Conservation (phyloP, 2,113 vertebrate species). For the Agapornis roseicollis region DNA sequence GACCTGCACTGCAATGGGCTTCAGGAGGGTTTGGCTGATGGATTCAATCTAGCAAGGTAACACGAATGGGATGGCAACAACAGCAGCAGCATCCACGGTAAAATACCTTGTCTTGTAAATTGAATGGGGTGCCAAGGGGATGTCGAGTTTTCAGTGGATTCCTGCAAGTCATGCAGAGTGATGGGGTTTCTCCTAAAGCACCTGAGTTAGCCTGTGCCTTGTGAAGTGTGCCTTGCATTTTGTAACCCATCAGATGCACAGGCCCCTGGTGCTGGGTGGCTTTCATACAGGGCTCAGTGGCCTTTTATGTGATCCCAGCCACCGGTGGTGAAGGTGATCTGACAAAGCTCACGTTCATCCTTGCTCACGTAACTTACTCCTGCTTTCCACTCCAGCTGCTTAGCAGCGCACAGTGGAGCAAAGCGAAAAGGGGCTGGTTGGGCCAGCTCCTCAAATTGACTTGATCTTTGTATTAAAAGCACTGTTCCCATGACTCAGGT, state of each 20-base stretch:
- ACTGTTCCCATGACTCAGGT: fast-evolving
- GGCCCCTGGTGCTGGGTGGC: neutral
- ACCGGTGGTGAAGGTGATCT: neutral
- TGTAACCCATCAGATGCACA: neutral
- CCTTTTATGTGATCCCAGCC: neutral
- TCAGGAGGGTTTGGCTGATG: neutral
- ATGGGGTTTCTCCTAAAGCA: neutral
- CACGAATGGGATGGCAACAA: neutral
- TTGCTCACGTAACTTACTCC: neutral
- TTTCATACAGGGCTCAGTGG: neutral
- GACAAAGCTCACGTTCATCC: neutral
- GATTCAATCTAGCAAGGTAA: neutral
- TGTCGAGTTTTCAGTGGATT: too few relatives aligned
- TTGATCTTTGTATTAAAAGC: neutral
- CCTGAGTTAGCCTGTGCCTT: neutral
- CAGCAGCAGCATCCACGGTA: fast-evolving
- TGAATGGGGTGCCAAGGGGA: fast-evolving
- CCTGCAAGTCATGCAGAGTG: neutral
- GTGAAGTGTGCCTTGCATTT: neutral
- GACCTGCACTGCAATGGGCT: fast-evolving
- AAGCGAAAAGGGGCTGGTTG: neutral
- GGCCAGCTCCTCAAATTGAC: neutral
- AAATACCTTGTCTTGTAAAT: neutral
- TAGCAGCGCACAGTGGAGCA: neutral
- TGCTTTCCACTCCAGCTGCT: neutral